These are phyloP conservation scores for Zingel zingel DNA, from an alignment of 2,113 vertebrate genomes.

Conservation along the genomic window DNA sequence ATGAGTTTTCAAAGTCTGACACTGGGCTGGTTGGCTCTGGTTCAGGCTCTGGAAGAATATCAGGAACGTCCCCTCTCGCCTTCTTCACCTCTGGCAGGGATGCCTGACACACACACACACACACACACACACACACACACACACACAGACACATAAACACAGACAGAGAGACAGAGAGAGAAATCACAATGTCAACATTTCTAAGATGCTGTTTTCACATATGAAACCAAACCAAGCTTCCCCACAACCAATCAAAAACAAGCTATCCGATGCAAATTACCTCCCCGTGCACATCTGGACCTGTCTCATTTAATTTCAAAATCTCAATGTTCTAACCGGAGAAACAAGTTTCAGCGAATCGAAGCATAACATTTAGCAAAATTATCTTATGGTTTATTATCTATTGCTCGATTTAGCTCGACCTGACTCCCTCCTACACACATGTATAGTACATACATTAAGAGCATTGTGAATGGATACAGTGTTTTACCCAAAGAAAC, in stretches of 20 bases:
- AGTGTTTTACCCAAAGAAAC: neutral
- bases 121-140: neutral
- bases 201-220: neutral
- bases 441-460: neutral
- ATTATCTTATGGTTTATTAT: neutral
- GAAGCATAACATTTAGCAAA: neutral
- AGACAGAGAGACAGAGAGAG: neutral
- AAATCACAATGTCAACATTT: neutral
- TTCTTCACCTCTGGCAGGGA: constrained; percentile 59
- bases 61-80: constrained; percentile 73
- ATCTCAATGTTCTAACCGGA: no score
- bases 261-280: neutral
- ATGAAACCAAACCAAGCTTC: constrained; percentile 9
- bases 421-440: neutral
- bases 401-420: neutral
- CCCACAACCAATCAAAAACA: neutral
- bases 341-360: no score
- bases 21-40: constrained; percentile 76
- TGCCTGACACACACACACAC: constrained; percentile 36
- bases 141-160: neutral
- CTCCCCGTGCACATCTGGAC: neutral
- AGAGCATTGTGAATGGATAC: neutral
- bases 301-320: no score
- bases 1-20: constrained; percentile 84
- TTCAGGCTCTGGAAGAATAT: constrained; percentile 68